phyloP scores from a whole-genome alignment of 2,113 vertebrate species.

The Corydoras maculifer region DNA sequence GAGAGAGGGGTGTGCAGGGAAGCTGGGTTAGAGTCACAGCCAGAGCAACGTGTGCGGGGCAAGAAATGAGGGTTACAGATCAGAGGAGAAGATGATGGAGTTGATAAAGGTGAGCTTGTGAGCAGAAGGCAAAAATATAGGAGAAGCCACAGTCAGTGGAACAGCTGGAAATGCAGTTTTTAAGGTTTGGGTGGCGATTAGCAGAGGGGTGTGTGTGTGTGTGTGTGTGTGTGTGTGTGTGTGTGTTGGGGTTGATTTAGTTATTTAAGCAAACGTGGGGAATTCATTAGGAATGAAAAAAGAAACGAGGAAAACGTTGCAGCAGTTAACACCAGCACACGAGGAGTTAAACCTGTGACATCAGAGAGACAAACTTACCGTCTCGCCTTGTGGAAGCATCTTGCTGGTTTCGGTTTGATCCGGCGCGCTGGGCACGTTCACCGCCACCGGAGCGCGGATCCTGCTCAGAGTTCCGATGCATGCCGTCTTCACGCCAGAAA shows the following conservation, averaged over 20 bases:
- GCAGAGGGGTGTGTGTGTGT: too few relatives aligned
- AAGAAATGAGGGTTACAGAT: not conserved
- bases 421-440: conserved; percentile 88
- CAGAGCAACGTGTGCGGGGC: not conserved
- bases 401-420: conserved; percentile 86
- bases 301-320: too few relatives aligned
- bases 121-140: not conserved
- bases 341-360: too few relatives aligned
- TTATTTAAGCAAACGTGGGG: too few relatives aligned
- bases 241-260: too few relatives aligned
- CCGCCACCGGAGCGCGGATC: conserved; percentile 83
- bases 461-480: conserved; percentile 88
- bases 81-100: conserved; percentile 46
- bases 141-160: not conserved
- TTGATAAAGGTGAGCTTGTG: not conserved
- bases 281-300: too few relatives aligned
- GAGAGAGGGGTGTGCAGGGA: conserved; percentile 22
- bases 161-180: too few relatives aligned
- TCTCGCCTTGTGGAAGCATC: conserved; percentile 91
- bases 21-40: conserved; percentile 32
- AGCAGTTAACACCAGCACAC: too few relatives aligned
- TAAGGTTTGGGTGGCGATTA: too few relatives aligned
- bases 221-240: too few relatives aligned
- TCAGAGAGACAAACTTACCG: conserved; percentile 70
- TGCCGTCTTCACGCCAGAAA: conserved; percentile 80